A percentile compares a stretch with the other conserved stretches of the same genome.
Conservation (phyloP, 1,140 invertebrate genomes). For the Oscheius sp. region DNA sequence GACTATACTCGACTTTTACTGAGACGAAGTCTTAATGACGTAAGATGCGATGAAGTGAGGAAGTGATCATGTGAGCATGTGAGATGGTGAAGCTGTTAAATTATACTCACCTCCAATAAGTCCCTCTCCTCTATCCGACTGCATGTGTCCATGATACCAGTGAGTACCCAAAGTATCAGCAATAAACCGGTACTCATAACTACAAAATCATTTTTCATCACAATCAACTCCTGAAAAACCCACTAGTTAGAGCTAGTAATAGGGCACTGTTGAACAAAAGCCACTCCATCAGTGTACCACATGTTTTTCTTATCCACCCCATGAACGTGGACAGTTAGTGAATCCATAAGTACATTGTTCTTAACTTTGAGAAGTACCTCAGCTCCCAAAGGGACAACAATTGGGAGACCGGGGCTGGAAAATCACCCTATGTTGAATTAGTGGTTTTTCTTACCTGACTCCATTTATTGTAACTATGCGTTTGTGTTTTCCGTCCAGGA, state of each 20-base stretch:
- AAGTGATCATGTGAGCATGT: no score
- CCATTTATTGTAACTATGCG: constrained; percentile 52
- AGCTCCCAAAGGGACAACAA: constrained; percentile 52
- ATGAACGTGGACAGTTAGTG: constrained; percentile 55
- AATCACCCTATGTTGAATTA: background rate
- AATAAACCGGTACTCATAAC: constrained; percentile 56
- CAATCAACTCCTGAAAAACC: background rate
- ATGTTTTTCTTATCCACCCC: constrained; percentile 54
- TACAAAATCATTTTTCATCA: constrained; percentile 19
- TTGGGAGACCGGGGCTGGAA: constrained; percentile 49
- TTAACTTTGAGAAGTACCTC: constrained; percentile 52
- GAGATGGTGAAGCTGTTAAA: no score
- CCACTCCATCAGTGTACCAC: constrained; percentile 53
- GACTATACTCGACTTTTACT: no score
- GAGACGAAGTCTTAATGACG: no score
- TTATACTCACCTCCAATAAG: constrained; percentile 44
- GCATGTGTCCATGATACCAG: constrained; percentile 55
- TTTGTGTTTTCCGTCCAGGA: constrained; percentile 42
- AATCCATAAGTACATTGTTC: constrained; percentile 48
- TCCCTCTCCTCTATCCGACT: constrained; percentile 56
- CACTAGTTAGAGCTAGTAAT: constrained; percentile 41
- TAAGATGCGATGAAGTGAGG: no score
- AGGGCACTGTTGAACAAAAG: constrained; percentile 49
- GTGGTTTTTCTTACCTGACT: constrained; percentile 36
- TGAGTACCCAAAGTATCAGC: constrained; percentile 59